These are phyloP conservation scores for Cercocebus atys DNA, from an alignment of 2,113 vertebrate genomes.

Conservation along the genomic window DNA sequence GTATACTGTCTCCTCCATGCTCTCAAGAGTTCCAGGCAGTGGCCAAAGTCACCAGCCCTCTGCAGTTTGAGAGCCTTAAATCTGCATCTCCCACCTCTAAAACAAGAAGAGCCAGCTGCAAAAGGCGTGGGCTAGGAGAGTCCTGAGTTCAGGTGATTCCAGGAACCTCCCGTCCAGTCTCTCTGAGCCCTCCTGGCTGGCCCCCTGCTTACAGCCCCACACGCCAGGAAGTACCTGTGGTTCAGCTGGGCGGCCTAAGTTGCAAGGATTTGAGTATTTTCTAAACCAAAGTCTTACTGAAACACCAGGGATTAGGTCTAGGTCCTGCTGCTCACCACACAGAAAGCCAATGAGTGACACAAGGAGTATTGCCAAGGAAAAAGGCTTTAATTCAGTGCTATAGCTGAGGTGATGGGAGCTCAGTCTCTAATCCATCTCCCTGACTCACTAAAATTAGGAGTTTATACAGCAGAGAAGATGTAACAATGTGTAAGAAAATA, in stretches of 20 bases:
- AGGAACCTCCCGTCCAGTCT: neutral
- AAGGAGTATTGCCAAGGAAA: no score
- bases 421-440: no score
- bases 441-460: no score
- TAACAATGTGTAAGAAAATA: no score
- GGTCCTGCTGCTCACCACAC: no score
- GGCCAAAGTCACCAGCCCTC: neutral
- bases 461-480: no score
- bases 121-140: rapidly evolving
- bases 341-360: no score
- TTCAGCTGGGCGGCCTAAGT: neutral
- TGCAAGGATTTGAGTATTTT: neutral
- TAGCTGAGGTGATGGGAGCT: no score
- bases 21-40: neutral
- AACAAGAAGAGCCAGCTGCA: neutral
- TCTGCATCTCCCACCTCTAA: neutral
- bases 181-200: neutral
- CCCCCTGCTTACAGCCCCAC: rapidly evolving
- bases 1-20: neutral
- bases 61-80: neutral
- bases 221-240: rapidly evolving
- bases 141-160: neutral
- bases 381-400: no score
- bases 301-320: no score
- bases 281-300: neutral